phyloP scores from a whole-genome alignment of 2,888 invertebrate genomes.

The Spilosoma lubricipeda region DNA sequence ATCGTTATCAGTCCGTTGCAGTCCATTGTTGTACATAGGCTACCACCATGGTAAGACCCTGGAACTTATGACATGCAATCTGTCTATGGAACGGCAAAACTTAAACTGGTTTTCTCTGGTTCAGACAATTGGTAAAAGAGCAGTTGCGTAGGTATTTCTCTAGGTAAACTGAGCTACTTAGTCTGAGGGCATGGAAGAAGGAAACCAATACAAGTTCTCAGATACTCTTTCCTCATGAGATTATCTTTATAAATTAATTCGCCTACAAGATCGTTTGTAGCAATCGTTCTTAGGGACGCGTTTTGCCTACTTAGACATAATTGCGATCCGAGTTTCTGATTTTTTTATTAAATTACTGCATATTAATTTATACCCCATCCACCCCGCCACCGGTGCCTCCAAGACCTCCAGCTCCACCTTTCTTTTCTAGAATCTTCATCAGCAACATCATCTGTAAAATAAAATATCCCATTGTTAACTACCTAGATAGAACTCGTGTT shows the following conservation, averaged over 20 bases:
- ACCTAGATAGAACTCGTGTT: background rate
- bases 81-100: background rate
- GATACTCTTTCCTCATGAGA: background rate
- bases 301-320: background rate
- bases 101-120: background rate
- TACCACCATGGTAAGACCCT: background rate
- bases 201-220: background rate
- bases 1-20: too few relatives aligned
- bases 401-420: constrained; percentile 68
- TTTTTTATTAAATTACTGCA: background rate
- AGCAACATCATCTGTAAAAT: constrained; percentile 75
- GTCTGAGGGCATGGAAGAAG: background rate
- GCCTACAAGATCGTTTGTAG: background rate
- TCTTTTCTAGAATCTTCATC: constrained; percentile 79
- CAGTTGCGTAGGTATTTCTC: background rate
- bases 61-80: background rate
- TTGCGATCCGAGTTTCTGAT: background rate
- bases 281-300: background rate
- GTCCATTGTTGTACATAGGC: too few relatives aligned
- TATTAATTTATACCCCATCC: constrained; percentile 62
- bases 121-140: background rate
- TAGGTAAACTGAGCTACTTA: background rate
- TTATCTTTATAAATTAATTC: background rate
- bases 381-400: constrained; percentile 61
- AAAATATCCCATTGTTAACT: background rate